Evolutionary conservation across 2,888 invertebrate genomes (phyloP), one percentile per base, ranked within the genome.

Genomic region (Prostheceraeus crozeri): DNA sequence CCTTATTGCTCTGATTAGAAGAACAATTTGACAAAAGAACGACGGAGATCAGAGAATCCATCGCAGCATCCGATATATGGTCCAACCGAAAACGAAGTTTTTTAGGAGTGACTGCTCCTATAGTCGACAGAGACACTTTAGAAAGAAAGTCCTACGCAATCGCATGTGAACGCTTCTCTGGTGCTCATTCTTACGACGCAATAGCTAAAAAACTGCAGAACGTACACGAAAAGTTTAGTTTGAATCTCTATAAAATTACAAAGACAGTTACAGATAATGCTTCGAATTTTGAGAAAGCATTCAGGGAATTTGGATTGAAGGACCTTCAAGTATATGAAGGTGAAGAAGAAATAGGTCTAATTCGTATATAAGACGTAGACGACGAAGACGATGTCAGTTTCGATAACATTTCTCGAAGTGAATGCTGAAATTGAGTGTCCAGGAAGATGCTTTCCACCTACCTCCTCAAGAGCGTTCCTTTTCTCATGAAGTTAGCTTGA

Each of bases 171-270:
- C 10, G 33, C 10, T 33, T 33, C n/a, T 33, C n/a, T 10, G 33
- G 33, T 10, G n/a, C 10, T 10, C 33, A 33, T n/a, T 11, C 33
- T n/a, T 33, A 33, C n/a, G 33, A 33, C 33, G 33, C 33, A 33
- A 33, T 33, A 11, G 33, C 33, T 11, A 33, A 33, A n/a, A 33
- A 33, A n/a, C 33, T 33, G 33, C 33, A 33, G 33, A n/a, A 33
- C n/a, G 33, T 33, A 10, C 33, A 33, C n/a, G n/a, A 11, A n/a
- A n/a, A 33, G 33, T 33, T 11, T n/a, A n/a, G 33, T 33, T n/a
- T n/a, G n/a, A n/a, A 33, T 33, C 33, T n/a, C n/a, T n/a, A n/a
- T 11, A 33, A 33, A 11, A 33, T n/a, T 33, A n/a, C n/a, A n/a
- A 33, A 33, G 33, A 11, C 10, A 11, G 33, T 33, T n/a, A 33